Evolutionary conservation across 2,888 invertebrate species (phyloP).

Genomic region (Odiellus spinosus): DNA sequence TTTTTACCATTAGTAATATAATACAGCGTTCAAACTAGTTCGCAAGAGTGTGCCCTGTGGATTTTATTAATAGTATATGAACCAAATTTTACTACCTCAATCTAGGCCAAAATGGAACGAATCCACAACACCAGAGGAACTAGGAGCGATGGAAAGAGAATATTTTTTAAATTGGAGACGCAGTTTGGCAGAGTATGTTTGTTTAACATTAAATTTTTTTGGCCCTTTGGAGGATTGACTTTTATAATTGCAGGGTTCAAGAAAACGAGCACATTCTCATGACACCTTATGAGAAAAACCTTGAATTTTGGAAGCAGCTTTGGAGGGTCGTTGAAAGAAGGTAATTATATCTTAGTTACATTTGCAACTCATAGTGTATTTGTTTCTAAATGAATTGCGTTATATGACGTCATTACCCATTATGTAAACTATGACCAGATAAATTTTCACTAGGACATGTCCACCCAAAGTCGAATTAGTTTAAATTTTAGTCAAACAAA

Average conservation of each 20-base stretch:
- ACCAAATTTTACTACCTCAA: conserved; percentile 14
- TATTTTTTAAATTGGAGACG: conserved; percentile 82
- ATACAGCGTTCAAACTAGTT: conserved; percentile 6
- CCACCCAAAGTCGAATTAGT: no score
- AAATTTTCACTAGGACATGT: no score
- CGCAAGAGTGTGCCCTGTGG: no score
- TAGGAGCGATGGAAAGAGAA: conserved; percentile 60
- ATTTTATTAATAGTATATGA: no score
- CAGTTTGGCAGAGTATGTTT: conserved; percentile 43
- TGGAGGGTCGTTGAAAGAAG: conserved; percentile 93
- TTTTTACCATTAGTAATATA: neutral
- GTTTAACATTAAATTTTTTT: no score
- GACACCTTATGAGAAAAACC: conserved; percentile 93
- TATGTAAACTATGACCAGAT: no score
- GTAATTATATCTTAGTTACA: conserved; percentile 5
- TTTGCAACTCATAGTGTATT: no score
- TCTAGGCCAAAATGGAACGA: conserved; percentile 61
- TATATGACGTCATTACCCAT: no score
- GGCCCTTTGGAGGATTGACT: no score
- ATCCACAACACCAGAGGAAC: conserved; percentile 57
- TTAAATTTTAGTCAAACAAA: no score
- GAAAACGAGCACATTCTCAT: conserved; percentile 59
- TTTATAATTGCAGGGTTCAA: conserved; percentile 37
- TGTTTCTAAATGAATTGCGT: no score
- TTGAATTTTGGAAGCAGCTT: conserved; percentile 95